These are phyloP conservation scores for Lasioglossum villosulum DNA, from an alignment of 2,888 invertebrate species.

Conservation along the genomic window DNA sequence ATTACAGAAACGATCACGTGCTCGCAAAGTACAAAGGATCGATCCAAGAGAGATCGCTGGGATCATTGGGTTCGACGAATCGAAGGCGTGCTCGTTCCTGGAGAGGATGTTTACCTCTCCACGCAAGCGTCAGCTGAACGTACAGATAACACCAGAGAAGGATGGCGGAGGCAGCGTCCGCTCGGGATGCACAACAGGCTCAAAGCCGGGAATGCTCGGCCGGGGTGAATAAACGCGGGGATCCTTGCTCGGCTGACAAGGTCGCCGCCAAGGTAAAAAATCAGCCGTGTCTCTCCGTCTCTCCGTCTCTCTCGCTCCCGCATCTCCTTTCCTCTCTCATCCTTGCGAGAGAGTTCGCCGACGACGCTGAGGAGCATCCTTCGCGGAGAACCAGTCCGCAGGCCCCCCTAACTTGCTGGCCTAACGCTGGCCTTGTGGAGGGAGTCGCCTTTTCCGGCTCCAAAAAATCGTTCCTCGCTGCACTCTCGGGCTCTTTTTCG, in stretches of 20 bases:
- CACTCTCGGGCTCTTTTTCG: neutral
- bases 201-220: slow-evolving; percentile 56
- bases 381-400: slow-evolving; percentile 78
- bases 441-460: neutral
- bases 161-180: slow-evolving; percentile 21
- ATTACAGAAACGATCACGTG: slow-evolving; percentile 45
- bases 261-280: slow-evolving; percentile 80
- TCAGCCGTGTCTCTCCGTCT: slow-evolving; percentile 65
- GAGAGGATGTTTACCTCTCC: slow-evolving; percentile 70
- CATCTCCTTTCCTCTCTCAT: slow-evolving; percentile 10
- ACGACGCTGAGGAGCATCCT: slow-evolving; percentile 75
- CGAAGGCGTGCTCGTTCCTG: slow-evolving; percentile 42
- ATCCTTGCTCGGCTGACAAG: slow-evolving; percentile 81
- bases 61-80: slow-evolving; percentile 39
- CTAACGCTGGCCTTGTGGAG: neutral
- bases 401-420: slow-evolving; percentile 7
- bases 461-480: neutral
- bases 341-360: slow-evolving; percentile 7
- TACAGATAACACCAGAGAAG: slow-evolving; percentile 47
- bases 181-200: slow-evolving; percentile 50
- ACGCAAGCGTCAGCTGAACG: slow-evolving; percentile 50
- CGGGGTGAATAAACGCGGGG: slow-evolving; percentile 81
- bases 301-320: slow-evolving; percentile 50
- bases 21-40: neutral
- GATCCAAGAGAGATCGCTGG: slow-evolving; percentile 42